phyloP scores from a whole-genome alignment of 2,113 vertebrate species.

The Paedocypris sp. region DNA sequence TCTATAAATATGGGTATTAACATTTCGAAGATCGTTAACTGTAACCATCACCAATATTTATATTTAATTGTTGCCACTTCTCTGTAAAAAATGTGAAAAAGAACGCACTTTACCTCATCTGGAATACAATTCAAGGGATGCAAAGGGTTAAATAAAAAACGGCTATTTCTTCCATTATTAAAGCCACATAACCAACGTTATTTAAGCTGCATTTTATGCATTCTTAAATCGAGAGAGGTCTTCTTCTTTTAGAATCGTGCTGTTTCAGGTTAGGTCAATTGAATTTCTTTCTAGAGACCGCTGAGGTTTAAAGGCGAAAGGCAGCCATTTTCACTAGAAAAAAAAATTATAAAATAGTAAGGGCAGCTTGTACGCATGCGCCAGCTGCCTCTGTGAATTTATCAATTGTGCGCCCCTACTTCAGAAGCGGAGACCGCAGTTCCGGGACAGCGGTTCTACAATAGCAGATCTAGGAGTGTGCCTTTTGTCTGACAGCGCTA shows the following conservation, averaged over 20 bases:
- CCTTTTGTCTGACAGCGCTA: no score
- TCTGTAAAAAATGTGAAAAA: not conserved
- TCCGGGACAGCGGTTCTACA: no score
- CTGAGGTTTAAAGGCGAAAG: constrained; percentile 52
- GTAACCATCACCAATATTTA: not conserved
- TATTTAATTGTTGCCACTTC: not conserved
- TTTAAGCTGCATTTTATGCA: constrained; percentile 17
- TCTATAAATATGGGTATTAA: not conserved
- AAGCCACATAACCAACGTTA: constrained; percentile 42
- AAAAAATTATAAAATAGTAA: constrained; percentile 50
- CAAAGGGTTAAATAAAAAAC: constrained; percentile 56
- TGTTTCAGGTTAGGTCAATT: constrained; percentile 22
- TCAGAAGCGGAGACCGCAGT: no score
- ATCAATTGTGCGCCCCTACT: no score
- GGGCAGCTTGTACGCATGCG: constrained; percentile 53
- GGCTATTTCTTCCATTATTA: constrained; percentile 48
- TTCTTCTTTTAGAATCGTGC: not conserved
- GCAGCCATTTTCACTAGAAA: constrained; percentile 62
- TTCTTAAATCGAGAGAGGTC: not conserved
- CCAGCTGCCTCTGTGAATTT: constrained; percentile 38
- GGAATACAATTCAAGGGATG: constrained; percentile 42
- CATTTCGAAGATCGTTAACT: not conserved
- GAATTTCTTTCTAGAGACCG: constrained; percentile 34
- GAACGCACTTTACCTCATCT: constrained; percentile 55
- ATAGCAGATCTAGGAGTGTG: no score